Conservation (phyloP, 2,113 vertebrate species). For the Phocoena sinus region DNA sequence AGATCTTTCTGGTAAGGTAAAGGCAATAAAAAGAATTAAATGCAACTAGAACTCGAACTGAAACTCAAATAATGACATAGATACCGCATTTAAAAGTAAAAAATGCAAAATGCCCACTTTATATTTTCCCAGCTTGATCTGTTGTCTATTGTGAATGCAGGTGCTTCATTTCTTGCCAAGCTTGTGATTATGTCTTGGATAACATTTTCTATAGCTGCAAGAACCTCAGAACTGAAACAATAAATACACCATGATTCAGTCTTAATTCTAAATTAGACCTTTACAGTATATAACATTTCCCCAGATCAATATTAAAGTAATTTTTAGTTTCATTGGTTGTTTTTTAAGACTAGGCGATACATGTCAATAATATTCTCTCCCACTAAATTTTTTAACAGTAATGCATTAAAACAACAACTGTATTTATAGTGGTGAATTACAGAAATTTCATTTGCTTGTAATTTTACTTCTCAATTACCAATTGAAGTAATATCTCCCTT, state of each 20-base stretch:
- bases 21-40: background rate
- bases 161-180: slow-evolving; percentile 85
- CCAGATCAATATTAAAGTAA: background rate
- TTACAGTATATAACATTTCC: background rate
- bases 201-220: slow-evolving; percentile 88
- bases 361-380: background rate
- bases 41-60: background rate
- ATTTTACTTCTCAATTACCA: slow-evolving; percentile 45
- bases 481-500: slow-evolving; percentile 26
- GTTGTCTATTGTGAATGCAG: slow-evolving; percentile 83
- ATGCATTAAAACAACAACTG: background rate
- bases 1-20: background rate
- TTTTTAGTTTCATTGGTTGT: background rate
- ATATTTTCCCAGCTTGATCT: slow-evolving; percentile 89
- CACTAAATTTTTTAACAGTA: background rate
- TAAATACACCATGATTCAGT: slow-evolving; percentile 31
- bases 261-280: slow-evolving; percentile 20
- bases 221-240: slow-evolving; percentile 85
- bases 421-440: background rate
- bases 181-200: slow-evolving; percentile 82
- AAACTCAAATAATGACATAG: background rate
- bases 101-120: slow-evolving; percentile 78
- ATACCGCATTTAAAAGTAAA: slow-evolving; percentile 6
- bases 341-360: background rate
- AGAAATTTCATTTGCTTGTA: background rate